These are phyloP conservation scores for Premnoplex brunnescens DNA, from an alignment of 2,797 vertebrate species.

Conservation along the genomic window DNA sequence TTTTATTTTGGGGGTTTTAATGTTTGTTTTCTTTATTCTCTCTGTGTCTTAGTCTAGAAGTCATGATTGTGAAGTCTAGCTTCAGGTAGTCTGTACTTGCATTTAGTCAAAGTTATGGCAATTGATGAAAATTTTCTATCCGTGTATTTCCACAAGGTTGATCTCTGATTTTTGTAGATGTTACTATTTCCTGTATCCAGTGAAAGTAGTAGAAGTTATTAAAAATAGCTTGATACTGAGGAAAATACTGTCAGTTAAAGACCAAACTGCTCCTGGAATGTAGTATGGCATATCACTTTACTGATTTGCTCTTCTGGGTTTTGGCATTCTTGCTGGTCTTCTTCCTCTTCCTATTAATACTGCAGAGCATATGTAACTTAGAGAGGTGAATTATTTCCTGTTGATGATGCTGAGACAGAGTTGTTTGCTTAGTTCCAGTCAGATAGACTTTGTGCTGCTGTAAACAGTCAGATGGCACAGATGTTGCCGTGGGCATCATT, in stretches of 20 bases:
- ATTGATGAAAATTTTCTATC: neutral
- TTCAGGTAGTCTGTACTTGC: neutral
- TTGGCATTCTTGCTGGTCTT: neutral
- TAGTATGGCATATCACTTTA: neutral
- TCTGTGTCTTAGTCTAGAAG: neutral
- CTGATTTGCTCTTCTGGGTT: neutral
- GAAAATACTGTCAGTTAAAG: neutral
- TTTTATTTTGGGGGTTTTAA: neutral
- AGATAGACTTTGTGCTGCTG: neutral
- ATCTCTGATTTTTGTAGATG: neutral
- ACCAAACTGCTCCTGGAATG: neutral
- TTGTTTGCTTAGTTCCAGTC: conserved; percentile 54
- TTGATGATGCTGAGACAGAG: conserved; percentile 7
- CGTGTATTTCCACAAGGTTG: neutral
- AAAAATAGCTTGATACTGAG: neutral
- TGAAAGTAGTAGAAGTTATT: neutral
- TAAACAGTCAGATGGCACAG: conserved; percentile 43
- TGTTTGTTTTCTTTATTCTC: neutral
- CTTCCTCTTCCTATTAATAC: neutral
- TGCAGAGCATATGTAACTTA: neutral
- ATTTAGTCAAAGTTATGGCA: neutral
- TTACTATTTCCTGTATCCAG: neutral
- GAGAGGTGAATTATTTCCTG: conserved; percentile 10
- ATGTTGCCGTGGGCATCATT: conserved; percentile 19
- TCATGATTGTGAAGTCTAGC: neutral